Evolutionary conservation across 2,797 vertebrate genomes (phyloP).

Genomic region (Enteromius radiatus): DNA sequence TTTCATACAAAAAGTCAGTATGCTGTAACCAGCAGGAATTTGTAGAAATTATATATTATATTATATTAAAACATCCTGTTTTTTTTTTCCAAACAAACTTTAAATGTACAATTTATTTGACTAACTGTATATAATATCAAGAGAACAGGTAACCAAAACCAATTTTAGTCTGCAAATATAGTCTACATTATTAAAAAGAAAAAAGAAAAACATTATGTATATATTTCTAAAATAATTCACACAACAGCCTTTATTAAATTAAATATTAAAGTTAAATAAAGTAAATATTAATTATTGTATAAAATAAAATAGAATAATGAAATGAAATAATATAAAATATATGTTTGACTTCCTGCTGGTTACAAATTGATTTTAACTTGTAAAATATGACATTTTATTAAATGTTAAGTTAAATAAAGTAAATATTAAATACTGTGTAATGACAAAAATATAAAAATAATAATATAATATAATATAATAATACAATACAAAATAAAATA

Average conservation of each 20-base stretch:
- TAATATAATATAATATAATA: no score
- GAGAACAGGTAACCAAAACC: background rate
- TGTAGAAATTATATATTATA: background rate
- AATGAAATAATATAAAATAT: no score
- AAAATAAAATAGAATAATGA: no score
- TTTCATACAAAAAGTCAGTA: background rate
- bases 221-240: background rate
- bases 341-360: no score
- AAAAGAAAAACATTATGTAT: background rate
- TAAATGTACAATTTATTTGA: background rate
- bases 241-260: background rate
- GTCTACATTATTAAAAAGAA: no score
- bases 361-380: no score
- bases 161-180: background rate
- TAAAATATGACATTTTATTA: no score
- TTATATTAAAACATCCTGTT: background rate
- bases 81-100: background rate
- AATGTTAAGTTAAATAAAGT: no score
- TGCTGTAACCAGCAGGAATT: background rate
- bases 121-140: background rate
- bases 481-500: no score
- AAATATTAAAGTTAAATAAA: background rate
- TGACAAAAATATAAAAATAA: no score
- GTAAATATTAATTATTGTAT: no score
- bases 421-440: no score